Conservation (phyloP, 92 coral and sea anemone species). For the Epizoanthus stellaris region DNA sequence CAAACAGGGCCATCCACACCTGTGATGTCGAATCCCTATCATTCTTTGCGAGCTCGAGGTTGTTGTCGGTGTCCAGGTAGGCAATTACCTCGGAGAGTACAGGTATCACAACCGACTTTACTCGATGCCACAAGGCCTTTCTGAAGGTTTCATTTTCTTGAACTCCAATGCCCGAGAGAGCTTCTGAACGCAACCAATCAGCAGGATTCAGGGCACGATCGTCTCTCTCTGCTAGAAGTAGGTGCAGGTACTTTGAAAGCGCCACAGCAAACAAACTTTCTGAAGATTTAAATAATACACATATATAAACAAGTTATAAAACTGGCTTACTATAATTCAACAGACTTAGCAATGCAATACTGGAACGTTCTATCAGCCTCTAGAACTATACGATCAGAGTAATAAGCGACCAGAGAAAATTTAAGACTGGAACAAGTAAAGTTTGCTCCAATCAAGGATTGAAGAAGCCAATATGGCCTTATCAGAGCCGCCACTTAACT, state of each 20-base stretch:
- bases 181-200: constrained; percentile 85
- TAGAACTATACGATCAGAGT: too few relatives aligned
- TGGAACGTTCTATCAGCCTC: too few relatives aligned
- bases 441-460: too few relatives aligned
- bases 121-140: constrained; percentile 86
- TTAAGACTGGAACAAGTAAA: too few relatives aligned
- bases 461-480: too few relatives aligned
- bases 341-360: too few relatives aligned
- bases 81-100: constrained; percentile 81
- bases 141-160: constrained; percentile 90
- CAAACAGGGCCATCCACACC: constrained; percentile 72
- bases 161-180: constrained; percentile 70
- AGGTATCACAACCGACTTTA: constrained; percentile 78
- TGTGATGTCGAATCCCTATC: constrained; percentile 53
- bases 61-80: constrained; percentile 74
- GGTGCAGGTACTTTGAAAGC: constrained; percentile 66
- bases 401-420: too few relatives aligned
- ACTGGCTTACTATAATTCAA: too few relatives aligned
- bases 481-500: too few relatives aligned
- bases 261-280: constrained; percentile 30
- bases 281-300: neutral
- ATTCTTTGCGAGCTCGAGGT: constrained; percentile 58
- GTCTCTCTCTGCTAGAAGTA: constrained; percentile 61
- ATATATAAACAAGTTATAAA: neutral
- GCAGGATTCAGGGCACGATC: constrained; percentile 53